Evolutionary conservation across 1,140 invertebrate species (phyloP).

Genomic region (Pseudomyrmex cubaensis): DNA sequence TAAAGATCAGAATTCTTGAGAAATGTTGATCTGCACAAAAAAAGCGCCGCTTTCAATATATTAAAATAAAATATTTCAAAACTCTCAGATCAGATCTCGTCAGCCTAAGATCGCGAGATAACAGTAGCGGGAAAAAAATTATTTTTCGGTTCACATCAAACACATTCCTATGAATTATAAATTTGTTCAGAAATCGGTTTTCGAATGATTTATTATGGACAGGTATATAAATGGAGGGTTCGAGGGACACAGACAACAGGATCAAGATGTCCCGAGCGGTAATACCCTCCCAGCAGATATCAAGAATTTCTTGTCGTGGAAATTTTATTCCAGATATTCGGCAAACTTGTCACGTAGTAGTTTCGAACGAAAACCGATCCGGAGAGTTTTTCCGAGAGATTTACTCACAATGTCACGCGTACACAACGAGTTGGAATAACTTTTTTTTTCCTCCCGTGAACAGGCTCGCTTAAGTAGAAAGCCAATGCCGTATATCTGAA

Average conservation of each 20-base stretch:
- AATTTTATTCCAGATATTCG: conserved; percentile 26
- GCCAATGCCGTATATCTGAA: not conserved
- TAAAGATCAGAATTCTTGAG: too few relatives aligned
- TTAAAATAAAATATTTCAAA: too few relatives aligned
- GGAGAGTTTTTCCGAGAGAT: conserved; percentile 13
- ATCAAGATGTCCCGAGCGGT: not conserved
- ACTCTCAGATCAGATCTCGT: too few relatives aligned
- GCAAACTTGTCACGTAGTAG: conserved; percentile 15
- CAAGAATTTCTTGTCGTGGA: conserved; percentile 15
- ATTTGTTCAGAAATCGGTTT: too few relatives aligned
- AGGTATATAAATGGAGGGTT: not conserved
- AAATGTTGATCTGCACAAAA: too few relatives aligned
- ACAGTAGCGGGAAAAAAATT: too few relatives aligned
- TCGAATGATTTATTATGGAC: too few relatives aligned
- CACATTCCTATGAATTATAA: too few relatives aligned
- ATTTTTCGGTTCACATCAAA: too few relatives aligned
- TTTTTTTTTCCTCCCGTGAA: not conserved
- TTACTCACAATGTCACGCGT: not conserved
- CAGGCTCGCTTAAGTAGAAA: not conserved
- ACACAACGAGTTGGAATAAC: not conserved
- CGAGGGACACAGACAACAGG: not conserved
- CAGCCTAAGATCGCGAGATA: too few relatives aligned
- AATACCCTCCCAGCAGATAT: not conserved
- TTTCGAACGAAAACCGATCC: conserved; percentile 28
- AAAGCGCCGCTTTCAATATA: too few relatives aligned